Conservation (phyloP, 1,140 invertebrate genomes). For the Drosophila nigromelanica region DNA sequence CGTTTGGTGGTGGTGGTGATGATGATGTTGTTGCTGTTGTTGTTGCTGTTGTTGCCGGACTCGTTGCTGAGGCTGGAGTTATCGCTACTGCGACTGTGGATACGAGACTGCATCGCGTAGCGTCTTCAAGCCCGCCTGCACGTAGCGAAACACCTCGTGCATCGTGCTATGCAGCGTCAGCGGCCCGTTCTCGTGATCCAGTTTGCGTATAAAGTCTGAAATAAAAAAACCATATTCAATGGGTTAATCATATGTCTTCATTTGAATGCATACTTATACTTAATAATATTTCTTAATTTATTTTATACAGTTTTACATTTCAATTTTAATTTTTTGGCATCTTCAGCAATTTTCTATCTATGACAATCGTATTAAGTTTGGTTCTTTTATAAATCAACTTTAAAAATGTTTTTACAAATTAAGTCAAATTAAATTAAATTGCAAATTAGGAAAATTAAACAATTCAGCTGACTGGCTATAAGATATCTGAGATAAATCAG, state of each 20-base stretch:
- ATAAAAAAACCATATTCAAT: slow-evolving; percentile 1
- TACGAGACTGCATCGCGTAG: slow-evolving; percentile 80
- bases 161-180: slow-evolving; percentile 90
- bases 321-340: no score
- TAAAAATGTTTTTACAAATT: no score
- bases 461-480: no score
- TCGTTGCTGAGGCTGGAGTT: slow-evolving; percentile 14
- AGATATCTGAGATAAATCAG: no score
- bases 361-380: no score
- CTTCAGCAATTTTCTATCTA: no score
- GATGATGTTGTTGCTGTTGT: slow-evolving; percentile 36
- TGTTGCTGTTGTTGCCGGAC: slow-evolving; percentile 19
- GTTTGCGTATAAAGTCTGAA: slow-evolving; percentile 92
- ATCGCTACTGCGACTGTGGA: slow-evolving; percentile 64
- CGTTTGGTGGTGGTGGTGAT: slow-evolving; percentile 65
- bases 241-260: background rate
- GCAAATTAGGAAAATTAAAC: no score
- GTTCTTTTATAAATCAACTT: no score
- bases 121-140: slow-evolving; percentile 87
- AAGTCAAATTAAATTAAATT: no score
- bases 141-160: slow-evolving; percentile 90
- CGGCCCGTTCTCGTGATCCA: slow-evolving; percentile 90
- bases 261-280: background rate
- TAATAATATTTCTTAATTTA: background rate
- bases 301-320: no score